Conservation (phyloP, 2,888 invertebrate species). For the Hoplodrina blanda region DNA sequence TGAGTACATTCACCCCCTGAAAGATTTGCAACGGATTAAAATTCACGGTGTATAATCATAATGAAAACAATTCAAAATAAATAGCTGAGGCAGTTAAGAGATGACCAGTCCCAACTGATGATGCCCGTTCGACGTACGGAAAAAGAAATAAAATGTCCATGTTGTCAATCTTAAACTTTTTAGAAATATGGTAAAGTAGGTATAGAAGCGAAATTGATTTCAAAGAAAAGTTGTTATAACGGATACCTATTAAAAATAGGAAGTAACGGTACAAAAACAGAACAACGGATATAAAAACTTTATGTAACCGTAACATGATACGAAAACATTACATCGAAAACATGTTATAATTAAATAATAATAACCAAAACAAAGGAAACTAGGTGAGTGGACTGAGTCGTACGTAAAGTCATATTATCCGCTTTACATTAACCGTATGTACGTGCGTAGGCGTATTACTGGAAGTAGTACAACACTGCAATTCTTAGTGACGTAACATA, state of each 20-base stretch:
- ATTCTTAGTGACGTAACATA: conserved; percentile 59
- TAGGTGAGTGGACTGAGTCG: conserved; percentile 52
- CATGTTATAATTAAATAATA: conserved; percentile 48
- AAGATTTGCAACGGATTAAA: too few species aligned
- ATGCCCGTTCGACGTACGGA: too few species aligned
- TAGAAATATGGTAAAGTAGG: conserved; percentile 26
- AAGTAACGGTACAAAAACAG: conserved; percentile 38
- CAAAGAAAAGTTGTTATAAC: conserved; percentile 23
- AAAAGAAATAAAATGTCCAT: conserved; percentile 26
- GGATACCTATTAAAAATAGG: conserved; percentile 35
- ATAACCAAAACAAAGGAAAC: conserved; percentile 52
- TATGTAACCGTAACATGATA: conserved; percentile 50
- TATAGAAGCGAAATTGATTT: conserved; percentile 18
- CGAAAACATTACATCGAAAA: conserved; percentile 37
- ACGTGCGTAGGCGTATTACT: conserved; percentile 27
- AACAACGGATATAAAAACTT: conserved; percentile 27
- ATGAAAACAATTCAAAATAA: too few species aligned
- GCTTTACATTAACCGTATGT: conserved; percentile 28
- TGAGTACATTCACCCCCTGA: too few species aligned
- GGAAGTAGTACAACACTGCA: conserved; percentile 62
- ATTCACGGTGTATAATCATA: too few species aligned
- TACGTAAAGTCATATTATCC: conserved; percentile 47
- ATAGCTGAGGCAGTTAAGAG: too few species aligned
- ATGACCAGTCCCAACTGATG: too few species aligned
- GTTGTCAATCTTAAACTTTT: conserved; percentile 34